These are phyloP conservation scores for Brachionus koreanus DNA, from an alignment of 1,140 invertebrate species.

Conservation along the genomic window DNA sequence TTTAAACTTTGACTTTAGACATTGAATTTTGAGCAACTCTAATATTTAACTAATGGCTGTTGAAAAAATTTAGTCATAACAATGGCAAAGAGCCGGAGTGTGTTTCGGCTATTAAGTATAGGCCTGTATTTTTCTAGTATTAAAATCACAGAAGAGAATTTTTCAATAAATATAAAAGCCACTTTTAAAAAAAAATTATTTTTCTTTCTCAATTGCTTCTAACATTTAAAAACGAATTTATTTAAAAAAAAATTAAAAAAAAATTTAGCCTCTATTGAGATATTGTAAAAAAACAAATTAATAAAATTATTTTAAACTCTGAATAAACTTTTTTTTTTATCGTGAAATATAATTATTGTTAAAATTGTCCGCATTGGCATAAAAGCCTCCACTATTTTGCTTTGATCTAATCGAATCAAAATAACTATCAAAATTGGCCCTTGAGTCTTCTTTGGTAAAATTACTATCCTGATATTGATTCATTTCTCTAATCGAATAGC, in stretches of 20 bases:
- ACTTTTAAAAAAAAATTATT: too few relatives aligned
- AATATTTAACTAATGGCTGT: too few relatives aligned
- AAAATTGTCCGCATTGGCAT: neutral
- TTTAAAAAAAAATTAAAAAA: neutral
- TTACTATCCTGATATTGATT: neutral
- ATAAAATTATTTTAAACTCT: neutral
- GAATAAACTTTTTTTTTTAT: neutral
- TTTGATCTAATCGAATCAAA: neutral
- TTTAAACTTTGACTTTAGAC: too few relatives aligned
- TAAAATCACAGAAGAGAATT: too few relatives aligned
- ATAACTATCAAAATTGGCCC: neutral
- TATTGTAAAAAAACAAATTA: neutral
- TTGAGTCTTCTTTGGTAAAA: neutral
- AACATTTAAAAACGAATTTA: neutral
- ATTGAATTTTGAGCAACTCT: too few relatives aligned
- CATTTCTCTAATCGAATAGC: neutral
- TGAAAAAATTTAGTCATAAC: too few relatives aligned
- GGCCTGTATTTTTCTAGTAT: too few relatives aligned
- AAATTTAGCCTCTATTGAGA: neutral
- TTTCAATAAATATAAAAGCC: too few relatives aligned
- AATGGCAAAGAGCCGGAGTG: too few relatives aligned
- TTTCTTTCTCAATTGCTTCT: too few relatives aligned
- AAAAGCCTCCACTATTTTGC: neutral
- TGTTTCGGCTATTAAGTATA: too few relatives aligned
- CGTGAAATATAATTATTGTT: neutral